Conservation (phyloP, 2,113 vertebrate genomes). For the Smithornis capensis region DNA sequence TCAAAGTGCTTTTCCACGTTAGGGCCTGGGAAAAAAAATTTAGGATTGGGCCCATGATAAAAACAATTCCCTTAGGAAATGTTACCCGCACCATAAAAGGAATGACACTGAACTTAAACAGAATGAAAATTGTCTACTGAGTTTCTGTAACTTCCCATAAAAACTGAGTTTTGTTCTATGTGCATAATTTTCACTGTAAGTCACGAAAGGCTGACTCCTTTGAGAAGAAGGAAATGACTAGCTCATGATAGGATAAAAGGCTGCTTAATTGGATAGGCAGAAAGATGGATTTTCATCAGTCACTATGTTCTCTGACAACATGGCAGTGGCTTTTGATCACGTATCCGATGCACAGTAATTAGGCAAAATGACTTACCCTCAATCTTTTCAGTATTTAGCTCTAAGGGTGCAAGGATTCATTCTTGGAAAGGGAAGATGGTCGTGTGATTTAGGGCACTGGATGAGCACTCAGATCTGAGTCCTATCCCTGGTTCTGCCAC, state of each 20-base stretch:
- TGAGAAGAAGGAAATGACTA: slow-evolving; percentile 21
- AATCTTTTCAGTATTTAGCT: slow-evolving; percentile 51
- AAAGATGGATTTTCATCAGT: slow-evolving; percentile 9
- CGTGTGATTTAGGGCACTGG: slow-evolving; percentile 63
- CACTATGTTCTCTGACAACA: background rate
- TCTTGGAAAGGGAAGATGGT: slow-evolving; percentile 59
- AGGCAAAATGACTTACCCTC: slow-evolving; percentile 54
- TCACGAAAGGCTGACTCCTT: background rate
- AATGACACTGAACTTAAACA: background rate
- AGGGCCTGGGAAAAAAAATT: slow-evolving; percentile 14
- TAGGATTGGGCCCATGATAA: background rate
- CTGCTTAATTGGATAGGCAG: background rate
- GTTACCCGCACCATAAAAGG: slow-evolving; percentile 30
- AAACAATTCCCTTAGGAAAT: slow-evolving; percentile 10
- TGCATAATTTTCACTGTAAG: background rate
- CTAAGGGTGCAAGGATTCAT: slow-evolving; percentile 54
- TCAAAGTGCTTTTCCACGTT: background rate
- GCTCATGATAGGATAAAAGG: background rate
- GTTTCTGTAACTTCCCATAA: slow-evolving; percentile 24
- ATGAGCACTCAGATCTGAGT: slow-evolving; percentile 64
- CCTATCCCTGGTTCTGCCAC: slow-evolving; percentile 52
- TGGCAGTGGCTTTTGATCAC: background rate
- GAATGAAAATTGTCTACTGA: background rate
- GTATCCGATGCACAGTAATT: background rate
- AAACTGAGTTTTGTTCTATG: background rate